Evolutionary conservation across 2,888 invertebrate genomes (phyloP), one percentile per base, ranked within the genome.

Genomic region (Lycocerus yunnanus): DNA sequence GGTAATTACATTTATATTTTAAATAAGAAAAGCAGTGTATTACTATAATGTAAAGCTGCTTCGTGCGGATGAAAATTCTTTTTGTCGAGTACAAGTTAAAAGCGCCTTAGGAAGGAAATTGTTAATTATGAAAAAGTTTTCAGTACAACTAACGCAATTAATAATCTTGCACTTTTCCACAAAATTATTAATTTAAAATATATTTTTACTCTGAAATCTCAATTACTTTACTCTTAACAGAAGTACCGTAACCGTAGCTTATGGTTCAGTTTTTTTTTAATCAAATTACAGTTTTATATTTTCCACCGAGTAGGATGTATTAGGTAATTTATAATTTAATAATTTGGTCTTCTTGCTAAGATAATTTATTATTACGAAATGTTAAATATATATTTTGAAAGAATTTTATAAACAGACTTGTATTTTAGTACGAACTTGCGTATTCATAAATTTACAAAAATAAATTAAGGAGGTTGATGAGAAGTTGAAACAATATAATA

Each of bases 171-270:
- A 82, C 78, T 81, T 81, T 82, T 81, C 81, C 82, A 83, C 81
- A 72, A 78, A 82, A 82, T 82, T 83, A 82, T 80, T 83, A 82
- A 83, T 82, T 83, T 79, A 80, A 82, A 83, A 82, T 73, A 69
- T 69, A 18, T 74, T 72, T 77, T 79, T 77, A 78, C 78, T 79
- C 61, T 69, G 70, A 68, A 73, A 76, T 69, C 73, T 73, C 68
- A 71, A 71, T 76, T 66, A 63, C 6, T 73, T 68, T 65, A 69
- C 73, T 71, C 71, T 71, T 71, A 59, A 67, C 58, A 60, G 63
- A 70, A 70, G 70, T 68, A 73, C 77, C 75, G 61, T 73, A 63
- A 72, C 66, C 66, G 71, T 69, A 5, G n/a, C 74, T 74, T 74
- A 71, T 70, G 67, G 68, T 8, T 71, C n/a, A n/a, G n/a, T n/a